Evolutionary conservation across 2,888 invertebrate genomes (phyloP).

Genomic region (Himalopsyche tibetana): DNA sequence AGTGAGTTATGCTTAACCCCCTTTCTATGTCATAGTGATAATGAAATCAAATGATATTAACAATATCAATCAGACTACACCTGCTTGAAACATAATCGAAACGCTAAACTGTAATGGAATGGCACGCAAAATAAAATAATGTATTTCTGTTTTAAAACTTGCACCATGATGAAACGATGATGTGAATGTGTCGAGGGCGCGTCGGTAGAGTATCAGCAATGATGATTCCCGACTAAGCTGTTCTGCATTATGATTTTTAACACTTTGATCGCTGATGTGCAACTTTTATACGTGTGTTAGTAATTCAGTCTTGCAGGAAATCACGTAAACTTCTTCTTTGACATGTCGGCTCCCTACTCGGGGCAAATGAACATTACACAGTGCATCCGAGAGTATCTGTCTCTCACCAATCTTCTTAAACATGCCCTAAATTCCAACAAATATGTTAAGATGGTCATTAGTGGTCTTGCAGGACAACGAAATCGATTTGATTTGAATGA

Average conservation of each 20-base stretch:
- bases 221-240: constrained; percentile 50
- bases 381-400: neutral
- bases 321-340: too few species aligned
- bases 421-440: too few species aligned
- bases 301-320: too few species aligned
- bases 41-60: neutral
- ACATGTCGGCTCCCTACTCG: too few species aligned
- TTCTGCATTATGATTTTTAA: constrained; percentile 60
- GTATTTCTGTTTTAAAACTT: neutral
- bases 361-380: too few species aligned
- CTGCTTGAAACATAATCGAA: too few species aligned
- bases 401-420: neutral
- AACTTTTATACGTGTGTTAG: neutral
- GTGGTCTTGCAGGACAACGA: too few species aligned
- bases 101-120: too few species aligned
- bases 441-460: too few species aligned
- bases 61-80: too few species aligned
- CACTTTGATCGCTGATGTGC: constrained; percentile 67
- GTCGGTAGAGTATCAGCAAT: constrained; percentile 49
- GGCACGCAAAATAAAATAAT: too few species aligned
- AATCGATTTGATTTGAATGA: too few species aligned
- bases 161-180: constrained; percentile 61
- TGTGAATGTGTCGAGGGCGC: constrained; percentile 59
- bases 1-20: constrained; percentile 71
- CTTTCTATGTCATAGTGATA: neutral